Evolutionary conservation across 2,797 vertebrate species (phyloP).

Genomic region (Parauchenoglanis punctatus): DNA sequence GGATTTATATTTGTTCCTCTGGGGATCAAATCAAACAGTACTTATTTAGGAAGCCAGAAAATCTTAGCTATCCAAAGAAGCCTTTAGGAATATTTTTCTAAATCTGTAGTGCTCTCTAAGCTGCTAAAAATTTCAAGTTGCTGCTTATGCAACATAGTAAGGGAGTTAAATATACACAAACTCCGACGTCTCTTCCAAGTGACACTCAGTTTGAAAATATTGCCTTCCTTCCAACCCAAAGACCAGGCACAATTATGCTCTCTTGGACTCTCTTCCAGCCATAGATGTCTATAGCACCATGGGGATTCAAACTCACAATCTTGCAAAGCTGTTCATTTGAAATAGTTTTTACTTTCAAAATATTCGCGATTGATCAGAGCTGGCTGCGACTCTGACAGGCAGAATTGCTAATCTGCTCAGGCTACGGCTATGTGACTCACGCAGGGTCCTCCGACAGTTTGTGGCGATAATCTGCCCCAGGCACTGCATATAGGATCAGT

Average conservation of each 20-base stretch:
- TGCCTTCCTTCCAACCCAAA: not conserved
- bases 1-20: not conserved
- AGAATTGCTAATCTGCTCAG: not conserved
- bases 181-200: not conserved
- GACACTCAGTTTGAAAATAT: not conserved
- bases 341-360: not conserved
- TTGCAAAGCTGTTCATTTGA: not conserved
- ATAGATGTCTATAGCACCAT: too few relatives aligned
- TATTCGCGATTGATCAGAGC: too few relatives aligned
- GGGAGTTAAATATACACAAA: not conserved
- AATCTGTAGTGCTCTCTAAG: not conserved
- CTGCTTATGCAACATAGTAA: not conserved
- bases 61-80: not conserved
- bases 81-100: not conserved
- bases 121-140: not conserved
- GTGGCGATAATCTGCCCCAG: conserved; percentile 9
- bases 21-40: not conserved
- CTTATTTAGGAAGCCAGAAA: not conserved
- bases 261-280: not conserved
- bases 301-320: not conserved
- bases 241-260: not conserved
- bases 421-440: not conserved
- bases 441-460: not conserved
- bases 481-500: not conserved
- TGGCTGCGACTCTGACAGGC: not conserved